Base-by-base conservation (phyloP, 2,888 invertebrate genomes). In the Perithous albicinctus region DNA sequence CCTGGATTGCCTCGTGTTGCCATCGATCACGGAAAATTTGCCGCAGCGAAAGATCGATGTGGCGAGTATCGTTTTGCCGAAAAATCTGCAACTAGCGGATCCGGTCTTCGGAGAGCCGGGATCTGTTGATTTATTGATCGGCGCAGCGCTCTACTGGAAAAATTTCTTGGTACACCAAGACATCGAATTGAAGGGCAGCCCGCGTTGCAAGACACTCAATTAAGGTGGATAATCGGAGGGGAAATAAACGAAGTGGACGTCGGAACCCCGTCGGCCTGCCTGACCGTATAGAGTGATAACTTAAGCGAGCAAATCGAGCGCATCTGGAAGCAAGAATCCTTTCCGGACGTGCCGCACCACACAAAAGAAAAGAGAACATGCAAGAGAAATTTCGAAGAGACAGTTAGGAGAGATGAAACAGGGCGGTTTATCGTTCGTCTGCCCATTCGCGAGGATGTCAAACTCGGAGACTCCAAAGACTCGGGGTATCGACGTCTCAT, bases 211-310 rank as follows among this genome's bases (percentile, higher is more conserved):
- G 83, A 85, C 23, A 83, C 85, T 18, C 59, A 38, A 7, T 63
- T 86, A 1, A 85, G 84, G n/a, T 85, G 84, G 84, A 64, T 85
- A 0, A 46, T 79, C 1, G 72, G 81, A 2, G 84, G 84, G 5
- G 29, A 29, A 29, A 29, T 29, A 5, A 29, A 29, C 2, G 29
- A n/a, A n/a, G n/a, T n/a, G n/a, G n/a, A n/a, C n/a, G n/a, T n/a
- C n/a, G n/a, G n/a, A n/a, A n/a, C n/a, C n/a, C 29, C 29, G 5
- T 29, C 29, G 29, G 29, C 29, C 3, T 29, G 29, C 5, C 29
- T 29, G 5, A 66, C 43, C 87, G 4, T 74, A 82, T 29, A 2
- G 5, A 29, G 5, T 29, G 29, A 29, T 29, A 29, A 29, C 2
- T 4, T 29, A 29, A 29, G 29, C 29, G 29, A 29, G 5, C 5